Conservation (phyloP, 1,140 invertebrate species). For the Frieseomelitta varia region DNA sequence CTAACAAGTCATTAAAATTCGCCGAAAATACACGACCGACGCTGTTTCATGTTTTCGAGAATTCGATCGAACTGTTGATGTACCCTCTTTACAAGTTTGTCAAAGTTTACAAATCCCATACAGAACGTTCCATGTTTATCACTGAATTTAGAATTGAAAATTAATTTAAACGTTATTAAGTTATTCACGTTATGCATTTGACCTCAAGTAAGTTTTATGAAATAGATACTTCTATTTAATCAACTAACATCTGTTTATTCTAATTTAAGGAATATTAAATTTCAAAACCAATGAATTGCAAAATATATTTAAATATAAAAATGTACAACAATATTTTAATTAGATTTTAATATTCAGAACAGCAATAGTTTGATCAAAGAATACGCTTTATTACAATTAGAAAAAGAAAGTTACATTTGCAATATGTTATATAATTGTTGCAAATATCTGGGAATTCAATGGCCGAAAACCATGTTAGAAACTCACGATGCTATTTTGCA, state of each 20-base stretch:
- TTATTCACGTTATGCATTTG: neutral
- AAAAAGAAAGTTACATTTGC: neutral
- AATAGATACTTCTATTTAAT: neutral
- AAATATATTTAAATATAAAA: neutral
- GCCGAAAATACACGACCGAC: conserved; percentile 53
- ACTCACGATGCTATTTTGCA: conserved; percentile 4
- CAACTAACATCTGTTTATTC: neutral
- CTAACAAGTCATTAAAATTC: conserved; percentile 54
- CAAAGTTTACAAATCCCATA: neutral
- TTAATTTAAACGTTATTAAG: neutral
- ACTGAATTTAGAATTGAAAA: neutral
- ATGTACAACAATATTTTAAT: neutral
- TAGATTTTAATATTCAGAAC: neutral
- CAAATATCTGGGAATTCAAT: neutral
- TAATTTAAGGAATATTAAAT: no score
- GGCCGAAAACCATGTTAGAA: conserved; percentile 26
- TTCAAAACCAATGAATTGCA: neutral
- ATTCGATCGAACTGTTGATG: conserved; percentile 30
- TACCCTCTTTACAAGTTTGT: conserved; percentile 6
- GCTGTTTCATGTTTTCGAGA: conserved; percentile 40
- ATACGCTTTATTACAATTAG: neutral
- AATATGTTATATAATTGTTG: conserved; percentile 32
- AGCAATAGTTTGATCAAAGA: neutral
- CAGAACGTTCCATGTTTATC: neutral
- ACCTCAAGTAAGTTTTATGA: neutral